A percentile compares a stretch with the other conserved stretches of the same genome.
Evolutionary conservation across 2,888 invertebrate genomes (phyloP).

Genomic region (Ichneumon xanthorius): DNA sequence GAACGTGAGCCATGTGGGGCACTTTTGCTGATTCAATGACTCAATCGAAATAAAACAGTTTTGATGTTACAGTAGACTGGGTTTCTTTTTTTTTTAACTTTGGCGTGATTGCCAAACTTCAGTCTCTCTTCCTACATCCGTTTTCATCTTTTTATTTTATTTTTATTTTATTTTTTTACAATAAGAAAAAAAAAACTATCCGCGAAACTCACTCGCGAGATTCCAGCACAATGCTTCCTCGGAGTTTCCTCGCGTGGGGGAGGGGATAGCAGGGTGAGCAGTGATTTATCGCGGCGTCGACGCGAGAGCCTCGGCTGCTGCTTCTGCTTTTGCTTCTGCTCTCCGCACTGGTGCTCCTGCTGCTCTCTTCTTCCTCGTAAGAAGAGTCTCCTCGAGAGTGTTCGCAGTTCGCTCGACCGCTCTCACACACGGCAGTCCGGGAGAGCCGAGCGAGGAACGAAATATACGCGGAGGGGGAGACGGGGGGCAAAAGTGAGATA

Average conservation of each 20-base stretch:
- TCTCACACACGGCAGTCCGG: conserved; percentile 13
- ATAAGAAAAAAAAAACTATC: conserved; percentile 24
- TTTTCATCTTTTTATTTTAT: conserved; percentile 13
- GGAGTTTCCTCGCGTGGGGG: conserved; percentile 44
- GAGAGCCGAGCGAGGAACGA: conserved; percentile 14
- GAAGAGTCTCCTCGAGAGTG: conserved; percentile 54
- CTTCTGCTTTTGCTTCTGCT: conserved; percentile 32
- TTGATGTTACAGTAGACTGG: neutral
- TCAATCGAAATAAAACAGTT: neutral
- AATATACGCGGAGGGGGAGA: neutral
- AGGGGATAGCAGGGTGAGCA: conserved; percentile 17
- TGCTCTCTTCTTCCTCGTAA: conserved; percentile 43
- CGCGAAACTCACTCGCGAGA: conserved; percentile 41
- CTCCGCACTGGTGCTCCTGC: neutral
- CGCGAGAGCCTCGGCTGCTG: conserved; percentile 65
- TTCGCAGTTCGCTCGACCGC: conserved; percentile 34
- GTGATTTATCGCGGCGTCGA: conserved; percentile 72
- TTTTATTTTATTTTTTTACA: conserved; percentile 16
- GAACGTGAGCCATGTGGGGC: neutral
- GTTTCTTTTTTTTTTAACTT: neutral
- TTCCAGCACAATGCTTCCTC: conserved; percentile 64
- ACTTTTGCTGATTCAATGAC: neutral
- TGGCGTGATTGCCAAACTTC: conserved; percentile 15
- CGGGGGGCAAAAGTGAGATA: conserved; percentile 36
- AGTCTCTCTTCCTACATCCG: neutral